Conservation (phyloP, 1,140 invertebrate species). For the Rhyzopertha dominica region DNA sequence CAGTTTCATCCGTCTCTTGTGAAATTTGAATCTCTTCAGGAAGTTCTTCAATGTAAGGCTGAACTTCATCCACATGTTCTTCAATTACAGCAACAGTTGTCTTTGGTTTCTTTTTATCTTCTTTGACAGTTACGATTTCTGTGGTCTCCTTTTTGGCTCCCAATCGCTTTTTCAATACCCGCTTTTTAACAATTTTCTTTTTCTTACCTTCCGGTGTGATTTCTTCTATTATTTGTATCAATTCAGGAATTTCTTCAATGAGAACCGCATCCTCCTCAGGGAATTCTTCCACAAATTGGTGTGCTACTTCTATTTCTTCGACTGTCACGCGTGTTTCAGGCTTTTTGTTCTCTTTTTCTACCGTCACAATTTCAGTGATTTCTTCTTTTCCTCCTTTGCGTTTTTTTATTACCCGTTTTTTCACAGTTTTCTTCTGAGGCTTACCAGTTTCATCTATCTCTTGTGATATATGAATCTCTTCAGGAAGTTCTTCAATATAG, state of each 20-base stretch:
- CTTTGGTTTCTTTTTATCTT: constrained; percentile 31
- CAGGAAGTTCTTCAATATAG: constrained; percentile 40
- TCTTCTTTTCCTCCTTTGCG: constrained; percentile 27
- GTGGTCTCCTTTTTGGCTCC: constrained; percentile 32
- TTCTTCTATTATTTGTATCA: constrained; percentile 38
- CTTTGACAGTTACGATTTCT: constrained; percentile 40
- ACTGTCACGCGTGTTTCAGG: constrained; percentile 23
- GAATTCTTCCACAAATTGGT: constrained; percentile 32
- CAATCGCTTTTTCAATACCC: constrained; percentile 26
- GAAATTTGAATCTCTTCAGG: constrained; percentile 27
- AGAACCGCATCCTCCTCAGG: constrained; percentile 38
- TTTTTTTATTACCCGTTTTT: constrained; percentile 34
- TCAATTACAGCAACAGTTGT: constrained; percentile 29
- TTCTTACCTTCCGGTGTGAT: constrained; percentile 36
- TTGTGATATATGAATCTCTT: constrained; percentile 39
- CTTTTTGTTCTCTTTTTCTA: constrained; percentile 29
- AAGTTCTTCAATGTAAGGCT: constrained; percentile 25
- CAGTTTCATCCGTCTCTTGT: constrained; percentile 20
- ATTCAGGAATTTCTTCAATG: constrained; percentile 40
- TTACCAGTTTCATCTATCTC: constrained; percentile 35
- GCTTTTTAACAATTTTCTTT: constrained; percentile 34
- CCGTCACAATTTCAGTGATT: constrained; percentile 37
- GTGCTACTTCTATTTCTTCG: constrained; percentile 14
- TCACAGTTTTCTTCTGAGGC: constrained; percentile 31
- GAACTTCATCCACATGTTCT: constrained; percentile 14